Evolutionary conservation across 2,113 vertebrate species (phyloP).

Genomic region (Elaphurus davidianus): DNA sequence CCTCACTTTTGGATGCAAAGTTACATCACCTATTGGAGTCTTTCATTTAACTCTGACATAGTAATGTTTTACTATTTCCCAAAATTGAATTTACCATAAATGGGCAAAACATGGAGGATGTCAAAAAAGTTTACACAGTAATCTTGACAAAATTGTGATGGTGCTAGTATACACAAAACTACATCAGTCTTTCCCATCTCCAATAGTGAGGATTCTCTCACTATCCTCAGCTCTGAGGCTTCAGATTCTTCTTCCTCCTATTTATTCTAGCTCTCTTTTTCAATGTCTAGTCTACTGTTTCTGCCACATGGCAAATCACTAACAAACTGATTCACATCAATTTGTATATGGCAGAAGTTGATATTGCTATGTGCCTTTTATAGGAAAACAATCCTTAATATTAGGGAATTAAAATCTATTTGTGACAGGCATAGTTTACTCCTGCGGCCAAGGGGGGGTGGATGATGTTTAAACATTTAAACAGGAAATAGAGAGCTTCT

Average conservation of each 20-base stretch:
- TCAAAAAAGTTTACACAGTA: neutral
- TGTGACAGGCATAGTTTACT: neutral
- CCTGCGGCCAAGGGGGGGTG: neutral
- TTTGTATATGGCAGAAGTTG: neutral
- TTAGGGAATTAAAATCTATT: neutral
- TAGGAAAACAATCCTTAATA: neutral
- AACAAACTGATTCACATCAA: neutral
- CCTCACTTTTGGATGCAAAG: neutral
- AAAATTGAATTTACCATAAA: neutral
- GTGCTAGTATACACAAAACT: neutral
- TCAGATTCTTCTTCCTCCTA: neutral
- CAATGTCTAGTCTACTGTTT: neutral
- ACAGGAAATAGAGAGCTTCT: neutral
- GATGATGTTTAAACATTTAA: neutral
- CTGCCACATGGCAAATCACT: neutral
- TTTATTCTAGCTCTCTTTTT: constrained; percentile 19
- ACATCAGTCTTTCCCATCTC: neutral
- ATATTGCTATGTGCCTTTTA: neutral
- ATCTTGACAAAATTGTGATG: neutral
- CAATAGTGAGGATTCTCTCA: neutral
- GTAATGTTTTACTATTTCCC: neutral
- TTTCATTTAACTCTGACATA: neutral
- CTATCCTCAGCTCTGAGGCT: neutral
- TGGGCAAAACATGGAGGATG: neutral
- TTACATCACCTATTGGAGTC: neutral